These are phyloP conservation scores for Conchocele bisecta DNA, from an alignment of 2,888 invertebrate species.

Conservation along the genomic window DNA sequence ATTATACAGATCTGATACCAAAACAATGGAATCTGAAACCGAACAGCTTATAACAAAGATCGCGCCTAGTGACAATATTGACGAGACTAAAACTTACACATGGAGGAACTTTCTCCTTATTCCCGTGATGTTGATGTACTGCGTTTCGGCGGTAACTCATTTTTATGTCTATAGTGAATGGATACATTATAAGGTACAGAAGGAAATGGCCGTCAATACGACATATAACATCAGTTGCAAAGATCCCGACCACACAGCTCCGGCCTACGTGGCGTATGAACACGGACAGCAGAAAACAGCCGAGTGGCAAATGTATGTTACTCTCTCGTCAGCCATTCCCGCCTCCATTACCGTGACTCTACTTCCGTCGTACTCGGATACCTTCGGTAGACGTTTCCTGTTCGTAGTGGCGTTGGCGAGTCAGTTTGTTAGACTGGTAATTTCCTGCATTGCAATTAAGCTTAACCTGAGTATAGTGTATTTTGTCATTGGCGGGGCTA, in stretches of 20 bases:
- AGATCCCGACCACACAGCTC: slow-evolving; percentile 14
- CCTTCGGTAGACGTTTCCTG: slow-evolving; percentile 49
- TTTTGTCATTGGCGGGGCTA: slow-evolving; percentile 33
- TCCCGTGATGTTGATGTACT: slow-evolving; percentile 8
- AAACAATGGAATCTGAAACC: too few species aligned
- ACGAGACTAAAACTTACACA: too few species aligned
- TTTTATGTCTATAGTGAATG: slow-evolving; percentile 26
- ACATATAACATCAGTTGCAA: slow-evolving; percentile 2
- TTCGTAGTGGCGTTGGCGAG: slow-evolving; percentile 37
- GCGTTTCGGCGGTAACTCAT: slow-evolving; percentile 3
- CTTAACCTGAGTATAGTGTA: slow-evolving; percentile 45
- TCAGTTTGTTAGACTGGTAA: slow-evolving; percentile 17
- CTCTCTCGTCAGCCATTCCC: slow-evolving; percentile 20
- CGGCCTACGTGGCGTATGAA: neutral
- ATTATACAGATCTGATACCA: too few species aligned
- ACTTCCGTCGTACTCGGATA: slow-evolving; percentile 45
- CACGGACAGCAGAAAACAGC: slow-evolving; percentile 21
- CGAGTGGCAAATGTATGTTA: slow-evolving; percentile 17
- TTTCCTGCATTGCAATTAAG: slow-evolving; percentile 34
- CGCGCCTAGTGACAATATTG: too few species aligned
- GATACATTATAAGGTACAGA: slow-evolving; percentile 24
- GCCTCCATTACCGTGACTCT: slow-evolving; percentile 14
- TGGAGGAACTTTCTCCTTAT: slow-evolving; percentile 9
- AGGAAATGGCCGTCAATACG: neutral
- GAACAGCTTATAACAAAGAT: too few species aligned